Evolutionary conservation across 1,140 invertebrate species (phyloP).

Genomic region (Drosophila willistoni): DNA sequence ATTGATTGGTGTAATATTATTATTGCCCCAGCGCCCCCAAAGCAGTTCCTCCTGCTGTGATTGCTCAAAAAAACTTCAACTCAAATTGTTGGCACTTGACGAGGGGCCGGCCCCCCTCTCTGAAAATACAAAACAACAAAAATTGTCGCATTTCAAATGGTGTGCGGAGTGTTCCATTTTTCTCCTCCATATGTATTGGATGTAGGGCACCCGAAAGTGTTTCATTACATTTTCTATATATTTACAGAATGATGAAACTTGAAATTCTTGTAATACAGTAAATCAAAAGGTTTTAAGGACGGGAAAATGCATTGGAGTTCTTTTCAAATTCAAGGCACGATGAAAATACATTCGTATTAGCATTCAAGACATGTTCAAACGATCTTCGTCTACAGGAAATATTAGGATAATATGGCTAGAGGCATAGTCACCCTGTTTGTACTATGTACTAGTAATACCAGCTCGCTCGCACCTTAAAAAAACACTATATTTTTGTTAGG

Average conservation of each 20-base stretch:
- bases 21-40: slow-evolving; percentile 13
- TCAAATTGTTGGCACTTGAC: slow-evolving; percentile 53
- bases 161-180: not conserved
- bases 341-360: not conserved
- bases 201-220: slow-evolving; percentile 46
- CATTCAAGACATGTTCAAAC: not conserved
- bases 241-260: not conserved
- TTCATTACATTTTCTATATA: slow-evolving; percentile 31
- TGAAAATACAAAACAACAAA: slow-evolving; percentile 6
- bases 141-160: slow-evolving; percentile 76
- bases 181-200: slow-evolving; percentile 20
- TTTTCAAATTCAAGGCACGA: not conserved
- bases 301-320: not conserved
- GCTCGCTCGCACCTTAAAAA: slow-evolving; percentile 5
- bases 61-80: slow-evolving; percentile 53
- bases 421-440: not conserved
- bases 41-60: slow-evolving; percentile 35
- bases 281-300: slow-evolving; percentile 2
- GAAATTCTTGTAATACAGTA: slow-evolving; percentile 15
- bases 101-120: slow-evolving; percentile 28
- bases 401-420: not conserved
- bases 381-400: slow-evolving; percentile 3
- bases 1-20: slow-evolving; percentile 69
- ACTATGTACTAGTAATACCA: not conserved
- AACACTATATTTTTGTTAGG: slow-evolving; percentile 56